Evolutionary conservation across 2,113 vertebrate genomes (phyloP), one percentile per base, ranked within the genome.

Genomic region (Neodon shergylaensis): DNA sequence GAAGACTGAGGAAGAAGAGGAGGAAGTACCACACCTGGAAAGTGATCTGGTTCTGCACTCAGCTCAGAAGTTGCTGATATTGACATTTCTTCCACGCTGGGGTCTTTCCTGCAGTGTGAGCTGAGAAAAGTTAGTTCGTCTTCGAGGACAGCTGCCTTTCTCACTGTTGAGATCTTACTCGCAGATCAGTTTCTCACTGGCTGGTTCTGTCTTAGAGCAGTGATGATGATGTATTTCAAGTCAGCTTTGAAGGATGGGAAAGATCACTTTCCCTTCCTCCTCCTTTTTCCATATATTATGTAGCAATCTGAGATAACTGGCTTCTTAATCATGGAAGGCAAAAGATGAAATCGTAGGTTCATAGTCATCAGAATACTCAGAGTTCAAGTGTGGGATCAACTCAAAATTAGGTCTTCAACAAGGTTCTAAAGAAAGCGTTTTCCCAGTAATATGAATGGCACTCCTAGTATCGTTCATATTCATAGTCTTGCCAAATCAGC

Each of bases 141-240:
- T 98, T 99, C 99, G 88, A 99, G 99, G 0, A 98, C 99, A 14
- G 98, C 98, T 97, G 99, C 99, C 96, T 99, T 99, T 98, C 98
- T 98, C 49, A 99, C 96, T 7, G 99, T 98, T 52, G 52, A 52
- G 54, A 98, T 98, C 33, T 97, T 47, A 97, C 66, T 84, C 91
- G n/a, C 49, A 54, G 68, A 5, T 82, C 77, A 79, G 36, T 7
- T 0, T 11, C 0, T 78, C 39, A 94, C 63, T 49, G 21, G 79
- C 26, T 19, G 66, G 31, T 70, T 85, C 24, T 6, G 74, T 66
- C 96, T 96, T 7, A 26, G n/a, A 96, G 63, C 17, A 54, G 65
- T 92, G 93, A 95, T 49, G 63, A 0, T 49, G 63, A 0, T 13
- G 96, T 91, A 93, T 83, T 61, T 61, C 21, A 8, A 96, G 83